Evolutionary conservation across 35 echinoderm and acorn worm genomes (phyloP).

Genomic region (Strongylocentrotus purpuratus): DNA sequence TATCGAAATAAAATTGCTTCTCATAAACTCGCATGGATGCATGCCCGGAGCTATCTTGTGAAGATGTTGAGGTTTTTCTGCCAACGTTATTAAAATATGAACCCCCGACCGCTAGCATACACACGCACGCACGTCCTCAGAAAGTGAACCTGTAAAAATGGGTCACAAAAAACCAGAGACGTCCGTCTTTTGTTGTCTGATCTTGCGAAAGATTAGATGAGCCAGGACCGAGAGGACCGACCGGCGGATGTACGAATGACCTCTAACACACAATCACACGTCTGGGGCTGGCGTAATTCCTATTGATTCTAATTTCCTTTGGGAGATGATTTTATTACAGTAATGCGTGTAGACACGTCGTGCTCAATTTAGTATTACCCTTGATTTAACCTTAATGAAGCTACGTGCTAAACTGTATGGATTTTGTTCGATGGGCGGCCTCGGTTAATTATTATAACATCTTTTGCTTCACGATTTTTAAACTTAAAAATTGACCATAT

Average conservation of each 20-base stretch:
- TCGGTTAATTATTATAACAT: no score
- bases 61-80: not conserved
- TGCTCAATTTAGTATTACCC: not conserved
- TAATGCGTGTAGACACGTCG: not conserved
- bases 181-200: not conserved
- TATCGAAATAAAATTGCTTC: not conserved
- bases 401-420: not conserved
- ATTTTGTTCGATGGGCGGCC: not conserved
- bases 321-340: not conserved
- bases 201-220: not conserved
- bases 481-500: not conserved
- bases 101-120: not conserved
- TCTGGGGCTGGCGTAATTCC: not conserved
- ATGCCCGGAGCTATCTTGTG: not conserved
- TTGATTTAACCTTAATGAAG: not conserved
- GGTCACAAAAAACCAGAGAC: not conserved
- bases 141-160: not conserved
- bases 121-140: not conserved
- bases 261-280: not conserved
- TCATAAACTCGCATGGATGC: not conserved
- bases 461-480: not conserved
- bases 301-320: not conserved
- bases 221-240: not conserved
- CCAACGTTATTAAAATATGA: conserved; percentile 1
- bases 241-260: not conserved